These are phyloP conservation scores for Rhadinocentrus ornatus DNA, from an alignment of 2,797 vertebrate species.

Conservation along the genomic window DNA sequence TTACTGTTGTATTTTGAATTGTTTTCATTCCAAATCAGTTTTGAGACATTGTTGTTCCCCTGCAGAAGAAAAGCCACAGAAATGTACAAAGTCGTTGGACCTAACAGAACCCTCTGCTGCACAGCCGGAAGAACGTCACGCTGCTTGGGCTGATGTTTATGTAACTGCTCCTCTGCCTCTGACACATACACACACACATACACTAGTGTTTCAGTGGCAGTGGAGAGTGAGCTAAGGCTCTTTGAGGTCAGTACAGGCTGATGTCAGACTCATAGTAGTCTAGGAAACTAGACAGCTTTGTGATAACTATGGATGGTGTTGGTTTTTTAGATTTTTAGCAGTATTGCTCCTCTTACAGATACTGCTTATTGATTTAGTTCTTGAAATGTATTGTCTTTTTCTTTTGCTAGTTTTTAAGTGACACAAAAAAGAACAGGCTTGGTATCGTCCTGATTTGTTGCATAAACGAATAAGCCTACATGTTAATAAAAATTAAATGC, in stretches of 20 bases:
- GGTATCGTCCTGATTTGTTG: no score
- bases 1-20: not conserved
- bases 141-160: slow-evolving; percentile 60
- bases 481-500: no score
- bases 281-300: slow-evolving; percentile 33
- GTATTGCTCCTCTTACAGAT: not conserved
- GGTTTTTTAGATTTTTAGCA: not conserved
- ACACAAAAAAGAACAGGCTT: no score
- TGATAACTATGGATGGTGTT: not conserved
- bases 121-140: slow-evolving; percentile 52
- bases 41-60: not conserved
- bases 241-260: slow-evolving; percentile 60
- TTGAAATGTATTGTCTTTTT: not conserved
- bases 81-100: slow-evolving; percentile 11
- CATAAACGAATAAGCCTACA: no score
- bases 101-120: slow-evolving; percentile 28
- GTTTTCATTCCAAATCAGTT: not conserved
- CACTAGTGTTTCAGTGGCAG: slow-evolving; percentile 54
- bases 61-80: slow-evolving; percentile 15
- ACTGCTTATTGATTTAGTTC: not conserved
- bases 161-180: slow-evolving; percentile 44
- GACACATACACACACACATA: slow-evolving; percentile 12
- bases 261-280: slow-evolving; percentile 47
- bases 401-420: not conserved
- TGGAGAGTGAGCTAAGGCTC: slow-evolving; percentile 34